These are phyloP conservation scores for Enteromius viviparus DNA, from an alignment of 2,797 vertebrate genomes.

Conservation along the genomic window DNA sequence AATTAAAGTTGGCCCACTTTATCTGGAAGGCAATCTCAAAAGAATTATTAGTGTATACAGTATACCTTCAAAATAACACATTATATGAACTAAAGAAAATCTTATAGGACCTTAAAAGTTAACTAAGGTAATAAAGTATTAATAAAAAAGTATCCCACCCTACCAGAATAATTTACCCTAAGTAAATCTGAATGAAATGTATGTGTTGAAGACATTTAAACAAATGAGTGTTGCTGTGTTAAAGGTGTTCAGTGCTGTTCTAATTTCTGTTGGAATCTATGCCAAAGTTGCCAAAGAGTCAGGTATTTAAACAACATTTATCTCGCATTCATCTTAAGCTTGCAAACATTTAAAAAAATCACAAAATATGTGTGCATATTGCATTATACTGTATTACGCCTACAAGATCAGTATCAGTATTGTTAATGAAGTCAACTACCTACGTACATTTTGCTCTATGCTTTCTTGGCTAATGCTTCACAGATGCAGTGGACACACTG, in stretches of 20 bases:
- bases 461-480: background rate
- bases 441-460: background rate
- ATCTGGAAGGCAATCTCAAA: background rate
- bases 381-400: background rate
- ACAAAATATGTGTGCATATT: background rate
- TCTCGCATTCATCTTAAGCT: background rate
- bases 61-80: background rate
- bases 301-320: conserved; percentile 61
- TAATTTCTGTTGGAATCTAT: conserved; percentile 77
- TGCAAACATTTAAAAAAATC: background rate
- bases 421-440: background rate
- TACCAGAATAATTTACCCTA: background rate
- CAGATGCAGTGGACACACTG: conserved; percentile 82
- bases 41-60: background rate
- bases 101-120: background rate
- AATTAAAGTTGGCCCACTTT: background rate
- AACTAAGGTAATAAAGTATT: background rate
- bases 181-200: background rate
- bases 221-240: background rate
- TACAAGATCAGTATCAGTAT: background rate
- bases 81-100: background rate
- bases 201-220: background rate
- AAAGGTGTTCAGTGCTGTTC: conserved; percentile 76
- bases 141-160: background rate
- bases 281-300: conserved; percentile 80